Evolutionary conservation across 2,113 vertebrate species (phyloP).

Genomic region (Shinisaurus crocodilurus): DNA sequence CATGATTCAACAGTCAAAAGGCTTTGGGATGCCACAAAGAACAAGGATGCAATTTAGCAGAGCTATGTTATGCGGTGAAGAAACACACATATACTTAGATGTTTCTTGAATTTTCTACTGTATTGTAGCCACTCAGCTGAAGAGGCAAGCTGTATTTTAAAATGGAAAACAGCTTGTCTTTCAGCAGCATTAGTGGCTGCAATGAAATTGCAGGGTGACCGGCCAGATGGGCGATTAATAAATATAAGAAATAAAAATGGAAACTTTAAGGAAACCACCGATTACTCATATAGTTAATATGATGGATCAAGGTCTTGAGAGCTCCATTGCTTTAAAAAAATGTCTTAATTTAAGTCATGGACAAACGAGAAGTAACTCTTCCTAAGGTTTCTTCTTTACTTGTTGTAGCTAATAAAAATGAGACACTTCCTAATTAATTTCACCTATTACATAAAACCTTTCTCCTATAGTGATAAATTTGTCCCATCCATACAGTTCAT

Average conservation of each 20-base stretch:
- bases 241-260: too few relatives aligned
- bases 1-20: background rate
- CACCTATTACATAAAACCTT: conserved; percentile 50
- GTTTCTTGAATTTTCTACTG: background rate
- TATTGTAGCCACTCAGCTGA: background rate
- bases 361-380: conserved; percentile 48
- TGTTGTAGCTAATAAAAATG: conserved; percentile 49
- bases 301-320: background rate
- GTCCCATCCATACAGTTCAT: conserved; percentile 45
- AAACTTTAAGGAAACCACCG: background rate
- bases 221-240: too few relatives aligned
- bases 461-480: conserved; percentile 53
- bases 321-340: background rate
- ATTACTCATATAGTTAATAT: too few relatives aligned
- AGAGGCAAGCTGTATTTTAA: background rate
- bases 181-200: too few relatives aligned
- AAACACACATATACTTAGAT: too few relatives aligned
- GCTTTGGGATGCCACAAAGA: background rate
- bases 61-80: background rate
- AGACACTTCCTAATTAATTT: conserved; percentile 58
- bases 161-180: background rate
- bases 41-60: background rate
- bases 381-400: conserved; percentile 41
- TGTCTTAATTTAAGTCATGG: background rate
- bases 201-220: too few relatives aligned